Conservation (phyloP, 2,113 vertebrate species). For the Electrona antarctica region DNA sequence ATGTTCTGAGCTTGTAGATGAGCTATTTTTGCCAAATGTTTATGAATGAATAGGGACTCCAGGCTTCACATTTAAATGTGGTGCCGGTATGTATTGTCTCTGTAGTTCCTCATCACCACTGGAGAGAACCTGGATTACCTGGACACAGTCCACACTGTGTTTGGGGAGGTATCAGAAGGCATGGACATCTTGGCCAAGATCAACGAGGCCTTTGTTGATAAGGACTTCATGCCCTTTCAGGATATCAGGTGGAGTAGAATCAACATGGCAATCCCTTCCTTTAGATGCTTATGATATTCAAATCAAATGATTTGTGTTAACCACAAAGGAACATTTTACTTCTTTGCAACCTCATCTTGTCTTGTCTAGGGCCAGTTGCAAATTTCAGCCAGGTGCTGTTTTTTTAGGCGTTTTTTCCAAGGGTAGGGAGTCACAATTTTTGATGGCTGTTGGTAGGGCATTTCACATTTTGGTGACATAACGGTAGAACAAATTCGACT, state of each 20-base stretch:
- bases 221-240: slow-evolving; percentile 94
- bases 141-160: slow-evolving; percentile 93
- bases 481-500: too few relatives aligned
- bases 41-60: too few relatives aligned
- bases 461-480: too few relatives aligned
- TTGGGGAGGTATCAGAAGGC: slow-evolving; percentile 96
- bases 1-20: too few relatives aligned
- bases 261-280: background rate
- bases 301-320: background rate
- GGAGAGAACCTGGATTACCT: slow-evolving; percentile 94
- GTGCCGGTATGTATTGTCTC: slow-evolving; percentile 17
- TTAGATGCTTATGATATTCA: background rate
- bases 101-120: slow-evolving; percentile 93
- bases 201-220: slow-evolving; percentile 94
- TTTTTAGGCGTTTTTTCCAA: too few relatives aligned
- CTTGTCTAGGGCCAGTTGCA: too few relatives aligned
- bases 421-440: too few relatives aligned
- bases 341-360: too few relatives aligned
- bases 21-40: too few relatives aligned
- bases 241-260: slow-evolving; percentile 86
- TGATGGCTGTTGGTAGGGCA: too few relatives aligned
- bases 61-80: background rate
- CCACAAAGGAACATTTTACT: too few relatives aligned
- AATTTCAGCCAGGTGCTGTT: too few relatives aligned
- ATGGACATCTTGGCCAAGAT: slow-evolving; percentile 92